phyloP scores from a whole-genome alignment of 1,140 invertebrate genomes.

The Ips typographus region DNA sequence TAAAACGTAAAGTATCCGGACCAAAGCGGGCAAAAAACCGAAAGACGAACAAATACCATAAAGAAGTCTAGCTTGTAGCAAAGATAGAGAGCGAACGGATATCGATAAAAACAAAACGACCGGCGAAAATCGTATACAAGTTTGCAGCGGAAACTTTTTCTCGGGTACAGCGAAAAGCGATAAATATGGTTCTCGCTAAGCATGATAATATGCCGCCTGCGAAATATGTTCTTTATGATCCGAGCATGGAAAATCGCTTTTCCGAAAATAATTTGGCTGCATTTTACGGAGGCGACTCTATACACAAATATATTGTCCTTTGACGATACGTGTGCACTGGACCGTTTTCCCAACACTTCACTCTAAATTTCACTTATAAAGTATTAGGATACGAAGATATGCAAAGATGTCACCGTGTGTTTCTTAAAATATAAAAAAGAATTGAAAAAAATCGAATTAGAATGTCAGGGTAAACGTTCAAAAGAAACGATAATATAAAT shows the following conservation, averaged over 20 bases:
- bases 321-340: not conserved
- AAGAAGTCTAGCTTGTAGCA: constrained; percentile 33
- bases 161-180: constrained; percentile 24
- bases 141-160: constrained; percentile 34
- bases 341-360: not conserved
- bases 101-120: constrained; percentile 37
- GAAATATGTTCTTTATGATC: constrained; percentile 31
- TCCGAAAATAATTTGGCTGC: constrained; percentile 3
- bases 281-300: not conserved
- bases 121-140: constrained; percentile 35
- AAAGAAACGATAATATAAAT: not conserved
- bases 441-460: not conserved
- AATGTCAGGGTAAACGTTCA: too few species aligned
- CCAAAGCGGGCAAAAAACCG: constrained; percentile 18
- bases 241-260: constrained; percentile 25
- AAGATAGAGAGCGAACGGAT: constrained; percentile 34
- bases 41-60: constrained; percentile 33
- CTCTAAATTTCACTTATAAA: not conserved
- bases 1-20: constrained; percentile 24
- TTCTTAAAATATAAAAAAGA: not conserved
- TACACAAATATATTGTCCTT: constrained; percentile 5
- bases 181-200: constrained; percentile 34
- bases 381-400: too few species aligned
- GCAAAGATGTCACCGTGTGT: not conserved
- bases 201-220: constrained; percentile 34